These are phyloP conservation scores for Phrynocephalus versicolor DNA, from an alignment of 2,113 vertebrate species.

Conservation along the genomic window DNA sequence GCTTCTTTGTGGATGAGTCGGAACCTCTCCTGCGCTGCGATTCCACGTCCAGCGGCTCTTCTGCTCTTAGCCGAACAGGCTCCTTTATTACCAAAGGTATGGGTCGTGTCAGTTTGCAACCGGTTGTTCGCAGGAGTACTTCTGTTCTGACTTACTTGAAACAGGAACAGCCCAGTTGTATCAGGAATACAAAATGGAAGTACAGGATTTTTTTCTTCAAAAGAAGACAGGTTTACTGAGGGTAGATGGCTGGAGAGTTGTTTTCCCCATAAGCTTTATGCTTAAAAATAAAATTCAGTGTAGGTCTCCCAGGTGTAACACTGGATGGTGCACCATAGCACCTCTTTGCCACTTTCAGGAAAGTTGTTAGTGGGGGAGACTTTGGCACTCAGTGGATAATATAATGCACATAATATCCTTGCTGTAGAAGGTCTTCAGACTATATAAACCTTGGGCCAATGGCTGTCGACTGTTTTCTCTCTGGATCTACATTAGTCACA, in stretches of 20 bases:
- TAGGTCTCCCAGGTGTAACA: background rate
- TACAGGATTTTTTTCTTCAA: too few relatives aligned
- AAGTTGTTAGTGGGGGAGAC: background rate
- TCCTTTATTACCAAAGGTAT: slow-evolving; percentile 99
- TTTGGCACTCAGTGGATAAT: background rate
- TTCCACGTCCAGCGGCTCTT: slow-evolving; percentile 96
- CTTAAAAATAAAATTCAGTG: background rate
- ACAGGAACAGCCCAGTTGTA: too few relatives aligned
- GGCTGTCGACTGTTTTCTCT: background rate
- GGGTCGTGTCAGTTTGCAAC: fast-evolving
- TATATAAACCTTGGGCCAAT: background rate
- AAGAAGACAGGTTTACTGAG: background rate
- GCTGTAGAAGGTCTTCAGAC: too few relatives aligned
- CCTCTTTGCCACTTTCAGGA: background rate
- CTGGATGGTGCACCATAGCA: background rate
- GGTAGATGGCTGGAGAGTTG: background rate
- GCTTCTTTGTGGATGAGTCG: slow-evolving; percentile 93
- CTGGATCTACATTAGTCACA: too few relatives aligned
- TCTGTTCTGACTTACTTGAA: background rate
- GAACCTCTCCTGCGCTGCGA: slow-evolving; percentile 96
- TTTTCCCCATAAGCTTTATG: background rate
- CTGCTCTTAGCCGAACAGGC: slow-evolving; percentile 91
- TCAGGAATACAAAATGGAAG: background rate
- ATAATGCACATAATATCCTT: background rate
- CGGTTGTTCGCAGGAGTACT: background rate